Evolutionary conservation across 2,888 invertebrate genomes (phyloP).

Genomic region (Nysson spinosus): DNA sequence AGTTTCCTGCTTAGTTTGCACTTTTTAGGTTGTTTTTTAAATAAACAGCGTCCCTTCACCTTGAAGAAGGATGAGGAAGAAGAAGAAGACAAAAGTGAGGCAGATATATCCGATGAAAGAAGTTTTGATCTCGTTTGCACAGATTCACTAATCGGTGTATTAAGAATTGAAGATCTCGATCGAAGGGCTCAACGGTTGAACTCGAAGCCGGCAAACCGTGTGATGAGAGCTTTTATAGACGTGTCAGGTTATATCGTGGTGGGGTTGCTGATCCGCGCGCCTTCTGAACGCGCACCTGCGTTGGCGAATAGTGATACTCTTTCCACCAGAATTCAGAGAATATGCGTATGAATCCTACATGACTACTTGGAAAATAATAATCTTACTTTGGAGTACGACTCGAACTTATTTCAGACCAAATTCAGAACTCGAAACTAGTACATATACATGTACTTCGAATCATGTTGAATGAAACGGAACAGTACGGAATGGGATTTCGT

Average conservation of each 20-base stretch:
- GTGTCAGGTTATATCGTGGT: constrained; percentile 47
- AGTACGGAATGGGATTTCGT: no score
- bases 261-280: constrained; percentile 45
- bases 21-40: no score
- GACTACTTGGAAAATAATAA: no score
- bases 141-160: constrained; percentile 14
- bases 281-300: constrained; percentile 54
- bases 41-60: no score
- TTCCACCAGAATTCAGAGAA: not conserved
- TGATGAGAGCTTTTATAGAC: constrained; percentile 66
- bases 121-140: constrained; percentile 5
- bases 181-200: constrained; percentile 58
- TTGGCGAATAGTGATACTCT: constrained; percentile 30
- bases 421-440: no score
- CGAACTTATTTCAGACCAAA: no score
- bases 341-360: not conserved
- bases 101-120: not conserved
- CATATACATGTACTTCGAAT: no score
- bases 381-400: no score
- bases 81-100: no score
- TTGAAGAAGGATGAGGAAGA: no score
- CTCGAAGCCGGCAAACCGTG: constrained; percentile 53
- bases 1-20: no score
- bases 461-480: no score
- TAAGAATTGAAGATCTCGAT: constrained; percentile 42